These are phyloP conservation scores for Plectrocnemia conspersa DNA, from an alignment of 1,140 invertebrate species.

Conservation along the genomic window DNA sequence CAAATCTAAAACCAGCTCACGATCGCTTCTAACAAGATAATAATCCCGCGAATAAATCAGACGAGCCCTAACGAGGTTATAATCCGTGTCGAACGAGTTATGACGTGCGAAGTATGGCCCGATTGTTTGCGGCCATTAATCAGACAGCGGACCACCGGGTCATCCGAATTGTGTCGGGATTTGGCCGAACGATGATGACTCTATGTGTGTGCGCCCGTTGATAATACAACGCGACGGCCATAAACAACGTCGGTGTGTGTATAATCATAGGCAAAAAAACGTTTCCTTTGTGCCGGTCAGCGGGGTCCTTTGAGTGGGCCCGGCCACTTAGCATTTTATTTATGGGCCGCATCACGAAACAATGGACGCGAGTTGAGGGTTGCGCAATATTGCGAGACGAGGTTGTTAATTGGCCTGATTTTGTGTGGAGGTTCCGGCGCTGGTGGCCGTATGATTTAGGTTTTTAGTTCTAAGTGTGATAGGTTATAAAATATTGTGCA, in stretches of 20 bases:
- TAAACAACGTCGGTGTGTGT: conserved; percentile 10
- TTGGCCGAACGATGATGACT: conserved; percentile 12
- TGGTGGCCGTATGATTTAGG: no score
- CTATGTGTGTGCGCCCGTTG: conserved; percentile 16
- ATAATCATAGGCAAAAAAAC: conserved; percentile 13
- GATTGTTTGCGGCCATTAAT: neutral
- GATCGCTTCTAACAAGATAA: no score
- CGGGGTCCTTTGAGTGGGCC: conserved; percentile 9
- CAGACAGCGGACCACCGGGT: neutral
- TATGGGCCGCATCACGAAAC: conserved; percentile 11
- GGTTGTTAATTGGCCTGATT: no score
- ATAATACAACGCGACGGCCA: conserved; percentile 9
- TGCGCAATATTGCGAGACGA: neutral
- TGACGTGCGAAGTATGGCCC: no score
- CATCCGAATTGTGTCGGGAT: no score
- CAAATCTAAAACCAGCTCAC: no score
- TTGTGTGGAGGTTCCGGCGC: no score
- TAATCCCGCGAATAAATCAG: no score
- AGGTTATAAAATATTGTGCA: no score
- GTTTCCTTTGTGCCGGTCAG: neutral
- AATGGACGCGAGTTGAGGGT: conserved; percentile 7
- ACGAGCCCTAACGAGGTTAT: no score
- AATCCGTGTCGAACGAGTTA: no score
- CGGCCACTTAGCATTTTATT: conserved; percentile 21
- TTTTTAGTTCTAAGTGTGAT: no score